Evolutionary conservation across 2,113 vertebrate genomes (phyloP).

Genomic region (Sylvia atricapilla): DNA sequence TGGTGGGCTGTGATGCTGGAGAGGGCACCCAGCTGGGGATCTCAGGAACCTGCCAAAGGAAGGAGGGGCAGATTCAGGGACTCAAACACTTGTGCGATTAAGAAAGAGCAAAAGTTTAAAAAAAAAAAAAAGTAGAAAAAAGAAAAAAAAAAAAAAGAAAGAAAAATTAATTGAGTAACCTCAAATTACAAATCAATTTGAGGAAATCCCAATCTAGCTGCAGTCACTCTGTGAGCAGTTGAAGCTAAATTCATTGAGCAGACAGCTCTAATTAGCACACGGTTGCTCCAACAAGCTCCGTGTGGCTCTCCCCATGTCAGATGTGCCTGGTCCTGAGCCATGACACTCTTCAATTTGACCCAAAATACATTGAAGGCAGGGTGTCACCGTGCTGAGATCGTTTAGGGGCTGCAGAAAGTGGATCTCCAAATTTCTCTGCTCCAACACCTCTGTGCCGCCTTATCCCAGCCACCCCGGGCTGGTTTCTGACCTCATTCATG

Average conservation of each 20-base stretch:
- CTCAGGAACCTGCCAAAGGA: accelerated
- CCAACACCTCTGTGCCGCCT: background rate
- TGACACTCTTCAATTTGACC: background rate
- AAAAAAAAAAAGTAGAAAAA: background rate
- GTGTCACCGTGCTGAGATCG: accelerated
- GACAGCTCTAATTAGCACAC: constrained; percentile 54
- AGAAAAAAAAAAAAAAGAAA: no score
- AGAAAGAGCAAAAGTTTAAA: background rate
- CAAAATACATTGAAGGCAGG: background rate
- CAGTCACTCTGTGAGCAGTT: background rate
- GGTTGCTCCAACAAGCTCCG: background rate
- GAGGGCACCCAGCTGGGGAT: background rate
- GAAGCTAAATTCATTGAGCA: constrained; percentile 40
- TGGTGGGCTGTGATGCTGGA: background rate
- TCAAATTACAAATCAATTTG: constrained; percentile 69
- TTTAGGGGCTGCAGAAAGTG: background rate
- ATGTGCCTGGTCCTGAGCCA: background rate
- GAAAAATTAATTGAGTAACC: constrained; percentile 65
- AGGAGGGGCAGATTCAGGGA: background rate
- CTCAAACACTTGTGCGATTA: background rate
- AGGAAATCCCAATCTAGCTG: constrained; percentile 58
- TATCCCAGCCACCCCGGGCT: constrained; percentile 39
- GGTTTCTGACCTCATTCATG: constrained; percentile 61
- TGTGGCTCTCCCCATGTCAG: background rate
- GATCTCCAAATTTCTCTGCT: background rate